phyloP scores from a whole-genome alignment of 2,888 invertebrate species.

The Himalopsyche kuldschensis region DNA sequence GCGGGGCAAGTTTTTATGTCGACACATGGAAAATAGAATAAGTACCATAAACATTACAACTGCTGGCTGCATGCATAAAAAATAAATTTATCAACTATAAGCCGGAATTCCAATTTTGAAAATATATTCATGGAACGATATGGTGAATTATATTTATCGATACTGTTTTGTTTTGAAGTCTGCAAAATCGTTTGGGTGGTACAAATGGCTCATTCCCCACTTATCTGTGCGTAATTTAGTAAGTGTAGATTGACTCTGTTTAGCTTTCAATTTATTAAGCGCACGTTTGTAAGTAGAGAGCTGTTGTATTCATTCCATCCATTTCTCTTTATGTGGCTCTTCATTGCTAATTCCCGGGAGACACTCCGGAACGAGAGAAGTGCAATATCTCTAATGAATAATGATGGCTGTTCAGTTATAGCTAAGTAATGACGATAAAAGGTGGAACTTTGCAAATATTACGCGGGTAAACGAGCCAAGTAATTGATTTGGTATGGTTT shows the following conservation, averaged over 20 bases:
- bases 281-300: neutral
- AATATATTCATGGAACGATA: no score
- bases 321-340: neutral
- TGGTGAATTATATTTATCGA: no score
- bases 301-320: neutral
- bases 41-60: no score
- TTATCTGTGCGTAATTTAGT: neutral
- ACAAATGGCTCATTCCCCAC: neutral
- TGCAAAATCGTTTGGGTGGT: neutral
- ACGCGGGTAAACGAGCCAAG: neutral
- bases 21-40: no score
- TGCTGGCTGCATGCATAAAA: no score
- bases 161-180: no score
- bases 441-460: neutral
- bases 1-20: no score
- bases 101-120: no score
- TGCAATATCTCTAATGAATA: slow-evolving; percentile 12
- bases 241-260: neutral
- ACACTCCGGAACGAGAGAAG: neutral
- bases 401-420: neutral
- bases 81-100: no score
- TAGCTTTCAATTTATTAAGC: slow-evolving; percentile 16
- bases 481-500: no score
- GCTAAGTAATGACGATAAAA: neutral
- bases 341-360: neutral